Evolutionary conservation across 2,888 invertebrate species (phyloP), one percentile per base, ranked within the genome.

Genomic region (Caprella mutica): DNA sequence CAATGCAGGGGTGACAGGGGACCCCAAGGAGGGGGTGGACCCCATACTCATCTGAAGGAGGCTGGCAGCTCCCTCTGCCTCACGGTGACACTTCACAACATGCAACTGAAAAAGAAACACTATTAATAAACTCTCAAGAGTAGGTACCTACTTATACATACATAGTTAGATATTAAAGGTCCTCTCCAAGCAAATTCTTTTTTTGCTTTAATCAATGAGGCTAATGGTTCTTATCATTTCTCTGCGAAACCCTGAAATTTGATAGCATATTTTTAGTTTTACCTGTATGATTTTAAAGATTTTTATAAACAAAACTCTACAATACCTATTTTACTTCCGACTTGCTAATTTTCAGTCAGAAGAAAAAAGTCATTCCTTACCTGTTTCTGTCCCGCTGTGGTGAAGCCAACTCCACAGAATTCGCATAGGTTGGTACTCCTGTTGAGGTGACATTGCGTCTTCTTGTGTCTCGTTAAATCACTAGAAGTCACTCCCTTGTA

Each of bases 401-500:
- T 58, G 55, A 64, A 64, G 17, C 64, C 64, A 1, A 64, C 44
- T 6, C 64, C 64, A 52, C 64, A 64, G 33, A 60, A 57, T 29
- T 55, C 24, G 30, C 64, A 64, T 14, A 64, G 50, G 19, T 64
- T 64, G 26, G 57, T 55, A 27, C 58, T 64, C n/a, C 64, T 55
- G 9, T 58, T 58, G 24, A 64, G 53, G 53, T 64, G 59, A 17
- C 57, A 60, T 17, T 60, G 59, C 19, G 64, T 64, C 30, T 64
- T 64, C 46, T 60, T 58, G 51, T 64, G 64, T 52, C 64, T 24
- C 33, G 59, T 64, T 14, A 64, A 38, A 42, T 64, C 64, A 43
- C 64, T 64, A 39, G 58, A 60, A 6, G 64, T 64, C 8, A 64
- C 64, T n/a, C 64, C 64, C 29, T 60, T 64, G 38, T 64, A 64